These are phyloP conservation scores for Symphodus melops DNA, from an alignment of 2,113 vertebrate genomes.

Conservation along the genomic window DNA sequence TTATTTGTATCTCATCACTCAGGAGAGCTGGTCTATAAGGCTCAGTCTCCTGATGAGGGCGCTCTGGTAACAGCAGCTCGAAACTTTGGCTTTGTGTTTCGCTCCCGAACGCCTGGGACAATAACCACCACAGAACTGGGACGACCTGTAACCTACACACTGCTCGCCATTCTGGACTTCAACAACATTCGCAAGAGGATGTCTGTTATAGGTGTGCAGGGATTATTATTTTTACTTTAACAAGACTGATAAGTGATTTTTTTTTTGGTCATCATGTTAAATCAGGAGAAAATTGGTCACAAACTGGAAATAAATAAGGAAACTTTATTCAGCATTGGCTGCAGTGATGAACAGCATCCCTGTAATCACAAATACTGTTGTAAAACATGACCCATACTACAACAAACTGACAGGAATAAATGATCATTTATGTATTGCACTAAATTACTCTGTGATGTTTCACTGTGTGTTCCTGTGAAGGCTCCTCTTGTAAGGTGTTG, in stretches of 20 bases:
- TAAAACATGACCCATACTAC: neutral
- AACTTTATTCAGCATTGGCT: no score
- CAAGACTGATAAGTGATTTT: neutral
- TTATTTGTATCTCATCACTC: neutral
- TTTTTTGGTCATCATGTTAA: no score
- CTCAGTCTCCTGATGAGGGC: slow-evolving; percentile 93
- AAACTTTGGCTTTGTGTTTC: slow-evolving; percentile 94
- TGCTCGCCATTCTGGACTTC: slow-evolving; percentile 95
- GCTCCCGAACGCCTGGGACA: slow-evolving; percentile 89
- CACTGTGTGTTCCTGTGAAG: slow-evolving; percentile 22
- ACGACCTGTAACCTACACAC: slow-evolving; percentile 87
- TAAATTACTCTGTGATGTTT: slow-evolving; percentile 2
- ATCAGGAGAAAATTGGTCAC: no score
- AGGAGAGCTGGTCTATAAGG: slow-evolving; percentile 93
- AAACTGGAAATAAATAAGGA: no score
- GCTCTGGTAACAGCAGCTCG: slow-evolving; percentile 92
- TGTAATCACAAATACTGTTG: slow-evolving; percentile 1
- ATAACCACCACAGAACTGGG: slow-evolving; percentile 91
- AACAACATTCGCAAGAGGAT: slow-evolving; percentile 96
- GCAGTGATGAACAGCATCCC: no score
- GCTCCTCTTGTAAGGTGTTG: neutral
- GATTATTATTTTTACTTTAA: neutral
- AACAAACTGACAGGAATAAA: neutral
- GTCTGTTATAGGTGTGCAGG: slow-evolving; percentile 90
- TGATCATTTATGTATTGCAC: slow-evolving; percentile 22